A percentile compares a stretch with the other conserved stretches of the same genome.
phyloP scores from a whole-genome alignment of 2,113 vertebrate species.

The Boleophthalmus pectinirostris region DNA sequence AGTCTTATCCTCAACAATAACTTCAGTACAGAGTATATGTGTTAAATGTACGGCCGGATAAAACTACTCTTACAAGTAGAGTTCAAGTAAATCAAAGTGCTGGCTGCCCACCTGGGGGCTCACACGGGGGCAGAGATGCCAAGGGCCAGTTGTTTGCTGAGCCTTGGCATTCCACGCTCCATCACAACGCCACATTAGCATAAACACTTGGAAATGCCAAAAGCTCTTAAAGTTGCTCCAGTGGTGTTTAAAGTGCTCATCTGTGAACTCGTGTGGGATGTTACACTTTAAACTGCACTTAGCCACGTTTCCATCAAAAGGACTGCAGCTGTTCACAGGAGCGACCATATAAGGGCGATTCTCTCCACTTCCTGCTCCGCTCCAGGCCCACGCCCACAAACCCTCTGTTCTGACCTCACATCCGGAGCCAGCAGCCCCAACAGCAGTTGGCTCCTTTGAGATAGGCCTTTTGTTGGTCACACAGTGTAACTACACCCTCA shows the following conservation, averaged over 20 bases:
- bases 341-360: conserved; percentile 34
- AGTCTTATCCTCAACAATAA: too few relatives aligned
- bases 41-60: too few relatives aligned
- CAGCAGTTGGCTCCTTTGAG: background rate
- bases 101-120: conserved; percentile 68
- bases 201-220: conserved; percentile 78
- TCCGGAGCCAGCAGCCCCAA: background rate
- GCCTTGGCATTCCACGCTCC: conserved; percentile 67
- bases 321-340: conserved; percentile 53
- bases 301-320: conserved; percentile 65
- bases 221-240: conserved; percentile 57
- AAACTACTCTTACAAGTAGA: background rate
- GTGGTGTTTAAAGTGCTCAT: conserved; percentile 58
- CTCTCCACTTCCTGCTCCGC: conserved; percentile 28
- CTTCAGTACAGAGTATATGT: too few relatives aligned
- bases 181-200: conserved; percentile 73
- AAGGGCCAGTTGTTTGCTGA: conserved; percentile 82
- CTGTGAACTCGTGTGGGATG: conserved; percentile 64
- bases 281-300: conserved; percentile 46
- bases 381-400: conserved; percentile 31
- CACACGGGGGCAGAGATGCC: conserved; percentile 83
- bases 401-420: conserved; percentile 26
- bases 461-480: conserved; percentile 4
- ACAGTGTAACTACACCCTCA: background rate
- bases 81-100: background rate